These are phyloP conservation scores for Metallyticus violacea DNA, from an alignment of 2,888 invertebrate genomes.

Conservation along the genomic window DNA sequence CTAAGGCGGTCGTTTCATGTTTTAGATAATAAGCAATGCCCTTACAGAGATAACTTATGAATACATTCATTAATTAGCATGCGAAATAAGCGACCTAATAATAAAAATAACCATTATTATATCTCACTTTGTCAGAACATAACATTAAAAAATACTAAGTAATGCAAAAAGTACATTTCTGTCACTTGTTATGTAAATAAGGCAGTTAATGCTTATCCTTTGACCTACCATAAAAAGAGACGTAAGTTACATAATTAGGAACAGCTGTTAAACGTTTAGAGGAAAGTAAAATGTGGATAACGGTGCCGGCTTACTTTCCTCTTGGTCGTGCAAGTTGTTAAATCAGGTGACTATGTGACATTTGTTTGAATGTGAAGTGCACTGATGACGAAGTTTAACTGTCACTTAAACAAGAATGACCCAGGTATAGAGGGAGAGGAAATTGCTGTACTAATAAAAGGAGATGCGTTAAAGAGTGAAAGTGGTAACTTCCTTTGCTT, in stretches of 20 bases:
- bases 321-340: not conserved
- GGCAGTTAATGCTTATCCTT: not conserved
- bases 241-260: not conserved
- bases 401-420: not conserved
- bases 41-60: no score
- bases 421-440: not conserved
- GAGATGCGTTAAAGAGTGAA: not conserved
- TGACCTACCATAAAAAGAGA: no score
- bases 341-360: not conserved
- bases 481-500: not conserved
- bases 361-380: not conserved
- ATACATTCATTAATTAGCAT: no score
- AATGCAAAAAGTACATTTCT: no score
- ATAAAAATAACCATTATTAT: no score
- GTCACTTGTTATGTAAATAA: not conserved
- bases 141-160: no score
- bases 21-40: no score
- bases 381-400: not conserved
- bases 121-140: no score
- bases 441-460: not conserved
- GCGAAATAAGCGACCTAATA: no score
- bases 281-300: not conserved
- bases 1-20: no score
- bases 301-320: not conserved
- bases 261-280: not conserved